Evolutionary conservation across 2,888 invertebrate species (phyloP), one percentile per base, ranked within the genome.

Genomic region (Chrysodeixis includens): DNA sequence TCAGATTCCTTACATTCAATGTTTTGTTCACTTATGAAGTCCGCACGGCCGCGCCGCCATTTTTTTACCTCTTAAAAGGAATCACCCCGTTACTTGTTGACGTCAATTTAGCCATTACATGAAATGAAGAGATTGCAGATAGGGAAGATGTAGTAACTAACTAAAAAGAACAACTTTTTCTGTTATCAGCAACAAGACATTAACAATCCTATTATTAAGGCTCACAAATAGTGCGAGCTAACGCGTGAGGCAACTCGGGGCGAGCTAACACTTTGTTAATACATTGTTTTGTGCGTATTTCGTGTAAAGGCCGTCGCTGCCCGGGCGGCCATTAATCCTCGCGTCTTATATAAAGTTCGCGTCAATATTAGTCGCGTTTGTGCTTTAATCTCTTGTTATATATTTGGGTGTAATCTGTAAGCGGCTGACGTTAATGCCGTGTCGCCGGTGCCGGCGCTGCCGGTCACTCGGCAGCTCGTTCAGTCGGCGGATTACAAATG

Each of bases 31-130:
- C 30, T 56, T 30, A 30, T 35, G 52, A 64, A 35, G 53, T 56
- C 30, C 40, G 57, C n/a, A 61, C 32, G 26, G 30, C 26, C 46
- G 12, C 54, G 14, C 14, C 40, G 20, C 49, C 32, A 35, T 56
- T 54, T 54, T 46, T 62, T n/a, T 55, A 18, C 12, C n/a, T 30
- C 53, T 35, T 62, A 59, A 54, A 44, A 44, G 44, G 30, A 63
- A 56, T 58, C 53, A 54, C 52, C 30, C 6, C 58, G 56, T 65
- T 60, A 71, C 62, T 66, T 66, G 68, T 66, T 64, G 49, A 56
- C 32, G 49, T 30, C n/a, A n/a, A n/a, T 60, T 14, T 52, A 55
- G 14, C 6, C 14, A 12, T 12, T 4, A 4, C n/a, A 3, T n/a
- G 1, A 40, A n/a, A 40, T 40, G 7, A 40, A 40, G 40, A n/a